A percentile compares a stretch with the other conserved stretches of the same genome.
phyloP scores from a whole-genome alignment of 1,140 invertebrate genomes.

The Caligus rogercresseyi region DNA sequence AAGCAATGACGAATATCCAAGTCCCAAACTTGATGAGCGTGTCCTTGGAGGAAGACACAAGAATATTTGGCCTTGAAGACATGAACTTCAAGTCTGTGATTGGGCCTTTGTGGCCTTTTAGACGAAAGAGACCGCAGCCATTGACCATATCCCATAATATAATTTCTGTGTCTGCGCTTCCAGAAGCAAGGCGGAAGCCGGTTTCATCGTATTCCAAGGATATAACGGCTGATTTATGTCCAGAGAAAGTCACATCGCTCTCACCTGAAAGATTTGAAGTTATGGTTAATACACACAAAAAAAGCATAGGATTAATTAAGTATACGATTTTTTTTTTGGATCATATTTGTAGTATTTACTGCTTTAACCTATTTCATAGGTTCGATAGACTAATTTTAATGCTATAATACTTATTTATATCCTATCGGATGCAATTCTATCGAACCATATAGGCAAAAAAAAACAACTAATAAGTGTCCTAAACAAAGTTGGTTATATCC shows the following conservation, averaged over 20 bases:
- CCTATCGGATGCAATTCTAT: no score
- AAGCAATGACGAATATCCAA: conserved; percentile 86
- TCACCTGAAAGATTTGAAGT: conserved; percentile 42
- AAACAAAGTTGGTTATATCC: no score
- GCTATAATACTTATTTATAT: no score
- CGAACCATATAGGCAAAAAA: no score
- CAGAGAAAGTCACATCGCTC: conserved; percentile 55
- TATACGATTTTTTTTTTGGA: no score
- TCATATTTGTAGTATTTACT: no score
- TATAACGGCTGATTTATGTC: conserved; percentile 71
- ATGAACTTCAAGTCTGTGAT: conserved; percentile 77
- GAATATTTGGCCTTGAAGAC: conserved; percentile 40
- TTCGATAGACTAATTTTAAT: no score
- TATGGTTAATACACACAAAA: no score
- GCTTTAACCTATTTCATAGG: no score
- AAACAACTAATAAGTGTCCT: no score
- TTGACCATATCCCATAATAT: conserved; percentile 87
- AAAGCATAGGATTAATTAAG: no score
- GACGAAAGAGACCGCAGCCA: conserved; percentile 65
- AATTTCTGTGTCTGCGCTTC: conserved; percentile 63
- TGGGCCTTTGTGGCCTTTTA: conserved; percentile 77
- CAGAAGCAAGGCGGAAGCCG: conserved; percentile 23
- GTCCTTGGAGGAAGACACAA: conserved; percentile 82
- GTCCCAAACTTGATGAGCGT: conserved; percentile 92
- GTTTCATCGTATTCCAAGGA: conserved; percentile 56